Base-by-base conservation (phyloP, 2,888 invertebrate species). In the Euclidia mi region DNA sequence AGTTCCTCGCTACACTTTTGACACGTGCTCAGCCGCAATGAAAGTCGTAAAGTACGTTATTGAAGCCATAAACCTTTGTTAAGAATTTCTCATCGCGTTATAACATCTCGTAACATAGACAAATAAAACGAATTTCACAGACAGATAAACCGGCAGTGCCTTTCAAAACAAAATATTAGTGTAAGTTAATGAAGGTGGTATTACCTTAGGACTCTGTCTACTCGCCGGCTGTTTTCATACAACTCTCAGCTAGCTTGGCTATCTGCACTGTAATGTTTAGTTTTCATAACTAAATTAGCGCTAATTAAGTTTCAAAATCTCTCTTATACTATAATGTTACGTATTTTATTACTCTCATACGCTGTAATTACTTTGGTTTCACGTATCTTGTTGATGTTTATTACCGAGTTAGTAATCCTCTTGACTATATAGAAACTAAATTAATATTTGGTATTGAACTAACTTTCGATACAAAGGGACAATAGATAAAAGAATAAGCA, bases 21-120 rank as follows among this genome's bases (percentile, higher is more conserved):
- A 89, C 89, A 88, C 84, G 84, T 85, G 82, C 81, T 84, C 81
- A 75, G 71, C 83, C 84, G 84, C 88, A 81, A 83, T 84, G 81
- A 77, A 76, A 73, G 79, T 89, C 89, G 84, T 92, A 91, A 92
- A 91, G 73, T 85, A 78, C 75, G 85, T 87, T 91, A 92, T 90
- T 90, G 87, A 81, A 86, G 87, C 74, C 76, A 84, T 92, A 91
- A 91, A 92, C 88, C 86, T 84, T 87, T 88, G 87, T 89, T 83
- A 84, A 85, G 85, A 88, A 91, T 89, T 89, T 86, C 89, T 84
- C 85, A 86, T 87, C 82, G 84, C 84, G 73, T 77, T 81, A 84
- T 82, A 86, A 81, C 81, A 77, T 82, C 78, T 78, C 79, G 77
- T 83, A 81, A 79, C 74, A 72, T 66, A 67, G 76, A 80, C 76